A percentile compares a stretch with the other conserved stretches of the same genome.
Conservation (phyloP, 2,797 vertebrate species). For the Florisuga fusca region DNA sequence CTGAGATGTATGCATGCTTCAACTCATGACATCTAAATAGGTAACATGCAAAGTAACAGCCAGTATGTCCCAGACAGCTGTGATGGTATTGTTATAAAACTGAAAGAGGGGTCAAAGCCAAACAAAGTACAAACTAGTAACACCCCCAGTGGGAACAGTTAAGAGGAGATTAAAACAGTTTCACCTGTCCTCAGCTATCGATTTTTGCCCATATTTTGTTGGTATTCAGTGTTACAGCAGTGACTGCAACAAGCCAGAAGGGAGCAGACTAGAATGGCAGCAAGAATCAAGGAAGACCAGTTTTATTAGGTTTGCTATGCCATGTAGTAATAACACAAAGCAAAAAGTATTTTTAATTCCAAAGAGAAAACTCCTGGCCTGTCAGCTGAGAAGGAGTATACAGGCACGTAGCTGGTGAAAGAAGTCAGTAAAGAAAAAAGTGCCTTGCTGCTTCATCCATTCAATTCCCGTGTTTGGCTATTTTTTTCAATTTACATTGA, state of each 20-base stretch:
- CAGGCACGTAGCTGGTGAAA: neutral
- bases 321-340: neutral
- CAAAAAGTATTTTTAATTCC: neutral
- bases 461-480: neutral
- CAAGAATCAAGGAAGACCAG: neutral
- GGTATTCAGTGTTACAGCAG: neutral
- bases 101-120: neutral
- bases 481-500: constrained; percentile 10
- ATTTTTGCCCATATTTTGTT: neutral
- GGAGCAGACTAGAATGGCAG: neutral
- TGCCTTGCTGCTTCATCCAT: neutral
- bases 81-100: neutral
- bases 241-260: neutral
- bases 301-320: neutral
- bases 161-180: neutral
- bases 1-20: neutral
- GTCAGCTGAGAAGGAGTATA: neutral
- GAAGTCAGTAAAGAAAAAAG: neutral
- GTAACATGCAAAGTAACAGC: neutral
- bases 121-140: neutral
- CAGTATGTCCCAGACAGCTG: neutral
- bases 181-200: neutral
- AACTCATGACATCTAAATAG: neutral
- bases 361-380: neutral
- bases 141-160: neutral